Evolutionary conservation across 1,140 invertebrate genomes (phyloP).

Genomic region (Kradibia gibbosae): DNA sequence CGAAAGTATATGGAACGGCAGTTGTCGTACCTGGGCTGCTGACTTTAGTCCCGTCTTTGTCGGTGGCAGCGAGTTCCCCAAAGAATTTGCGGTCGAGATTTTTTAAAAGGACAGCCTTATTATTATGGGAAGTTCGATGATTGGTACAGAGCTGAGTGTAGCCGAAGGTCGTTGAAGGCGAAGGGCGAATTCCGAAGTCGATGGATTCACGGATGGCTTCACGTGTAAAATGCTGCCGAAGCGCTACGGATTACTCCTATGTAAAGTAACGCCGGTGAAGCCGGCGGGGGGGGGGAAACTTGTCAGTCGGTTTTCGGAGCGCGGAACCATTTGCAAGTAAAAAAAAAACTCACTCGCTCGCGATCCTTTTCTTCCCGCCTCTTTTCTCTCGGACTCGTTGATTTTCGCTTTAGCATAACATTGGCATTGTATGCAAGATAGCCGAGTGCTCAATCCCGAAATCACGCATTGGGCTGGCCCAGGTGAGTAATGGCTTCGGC

Average conservation of each 20-base stretch:
- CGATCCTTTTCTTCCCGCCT: too few relatives aligned
- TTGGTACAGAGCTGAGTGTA: neutral
- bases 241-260: neutral
- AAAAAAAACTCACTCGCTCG: conserved; percentile 10
- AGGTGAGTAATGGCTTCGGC: neutral
- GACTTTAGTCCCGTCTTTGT: neutral
- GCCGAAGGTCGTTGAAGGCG: conserved; percentile 10
- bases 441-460: neutral
- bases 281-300: too few relatives aligned
- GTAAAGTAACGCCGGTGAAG: neutral
- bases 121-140: neutral
- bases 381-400: neutral
- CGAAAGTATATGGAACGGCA: neutral
- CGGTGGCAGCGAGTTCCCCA: neutral
- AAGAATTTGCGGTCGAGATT: neutral
- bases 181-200: conserved; percentile 8
- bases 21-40: neutral
- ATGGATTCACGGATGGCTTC: neutral
- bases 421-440: neutral
- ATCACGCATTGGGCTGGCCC: neutral
- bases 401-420: neutral
- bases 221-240: neutral
- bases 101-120: conserved; percentile 48
- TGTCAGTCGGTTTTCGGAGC: neutral
- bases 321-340: neutral